Conservation (phyloP, 2,888 invertebrate species). For the Apantesis nais region DNA sequence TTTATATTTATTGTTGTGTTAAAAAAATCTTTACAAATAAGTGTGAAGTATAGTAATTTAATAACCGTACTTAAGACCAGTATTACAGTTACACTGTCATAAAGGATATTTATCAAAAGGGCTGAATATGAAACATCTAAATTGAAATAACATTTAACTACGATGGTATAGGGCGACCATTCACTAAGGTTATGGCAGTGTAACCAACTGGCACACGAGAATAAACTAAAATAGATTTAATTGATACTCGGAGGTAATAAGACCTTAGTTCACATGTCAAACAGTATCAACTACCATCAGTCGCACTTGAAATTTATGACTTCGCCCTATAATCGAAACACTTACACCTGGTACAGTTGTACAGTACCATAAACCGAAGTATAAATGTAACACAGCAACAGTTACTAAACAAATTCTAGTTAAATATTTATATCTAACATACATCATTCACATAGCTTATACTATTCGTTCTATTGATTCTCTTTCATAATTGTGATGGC, state of each 20-base stretch:
- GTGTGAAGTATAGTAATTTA: constrained; percentile 83
- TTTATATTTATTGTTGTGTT: constrained; percentile 85
- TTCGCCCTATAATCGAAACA: constrained; percentile 60
- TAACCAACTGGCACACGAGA: constrained; percentile 61
- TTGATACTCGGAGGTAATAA: constrained; percentile 86
- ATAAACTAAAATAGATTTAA: constrained; percentile 79
- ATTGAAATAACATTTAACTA: constrained; percentile 35
- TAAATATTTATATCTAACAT: constrained; percentile 73
- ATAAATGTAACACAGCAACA: constrained; percentile 73
- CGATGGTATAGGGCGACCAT: constrained; percentile 21
- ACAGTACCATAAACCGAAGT: constrained; percentile 60
- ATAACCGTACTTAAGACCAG: constrained; percentile 74
- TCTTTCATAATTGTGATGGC: constrained; percentile 79
- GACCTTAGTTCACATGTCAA: constrained; percentile 78
- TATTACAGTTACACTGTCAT: constrained; percentile 63
- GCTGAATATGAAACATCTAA: constrained; percentile 45
- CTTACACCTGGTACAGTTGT: constrained; percentile 56
- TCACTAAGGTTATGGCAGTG: constrained; percentile 52
- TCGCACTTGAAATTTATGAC: constrained; percentile 69
- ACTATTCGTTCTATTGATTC: constrained; percentile 70
- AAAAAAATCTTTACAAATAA: constrained; percentile 85
- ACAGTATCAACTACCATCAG: constrained; percentile 81
- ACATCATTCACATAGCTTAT: constrained; percentile 70
- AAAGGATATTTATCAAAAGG: constrained; percentile 41
- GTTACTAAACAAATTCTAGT: constrained; percentile 74